These are phyloP conservation scores for Chinchilla lanigera DNA, from an alignment of 2,113 vertebrate species.

Conservation along the genomic window DNA sequence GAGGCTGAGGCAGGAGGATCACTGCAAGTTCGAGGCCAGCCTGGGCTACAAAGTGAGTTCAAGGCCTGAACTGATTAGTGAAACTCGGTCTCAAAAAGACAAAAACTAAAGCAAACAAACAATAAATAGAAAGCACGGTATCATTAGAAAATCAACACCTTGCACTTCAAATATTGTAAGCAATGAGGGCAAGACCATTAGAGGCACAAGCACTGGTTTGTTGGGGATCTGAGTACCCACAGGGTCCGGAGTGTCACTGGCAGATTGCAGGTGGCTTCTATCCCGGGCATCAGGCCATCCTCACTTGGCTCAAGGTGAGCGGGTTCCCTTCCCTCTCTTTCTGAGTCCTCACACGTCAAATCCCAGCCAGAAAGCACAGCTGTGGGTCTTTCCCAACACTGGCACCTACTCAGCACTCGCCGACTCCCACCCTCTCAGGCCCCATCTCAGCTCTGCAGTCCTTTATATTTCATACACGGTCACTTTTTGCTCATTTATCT, in stretches of 20 bases:
- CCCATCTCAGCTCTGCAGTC: no score
- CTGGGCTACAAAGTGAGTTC: background rate
- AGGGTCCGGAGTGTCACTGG: background rate
- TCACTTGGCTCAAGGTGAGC: background rate
- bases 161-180: background rate
- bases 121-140: background rate
- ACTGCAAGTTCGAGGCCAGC: background rate
- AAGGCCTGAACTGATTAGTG: background rate
- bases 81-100: background rate
- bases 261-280: background rate
- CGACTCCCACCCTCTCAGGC: no score
- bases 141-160: background rate
- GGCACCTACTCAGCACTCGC: no score
- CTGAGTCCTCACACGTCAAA: background rate
- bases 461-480: no score
- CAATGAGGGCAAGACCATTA: background rate
- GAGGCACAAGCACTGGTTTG: background rate
- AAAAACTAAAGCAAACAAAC: background rate
- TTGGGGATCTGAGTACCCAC: no score
- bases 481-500: background rate
- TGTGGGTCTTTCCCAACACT: fast-evolving
- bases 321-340: background rate
- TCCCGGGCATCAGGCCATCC: fast-evolving
- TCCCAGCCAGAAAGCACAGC: background rate
- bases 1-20: background rate